Evolutionary conservation across 2,113 vertebrate species (phyloP), one percentile per base, ranked within the genome.

Genomic region (Cryptomyrus ogoouensis): DNA sequence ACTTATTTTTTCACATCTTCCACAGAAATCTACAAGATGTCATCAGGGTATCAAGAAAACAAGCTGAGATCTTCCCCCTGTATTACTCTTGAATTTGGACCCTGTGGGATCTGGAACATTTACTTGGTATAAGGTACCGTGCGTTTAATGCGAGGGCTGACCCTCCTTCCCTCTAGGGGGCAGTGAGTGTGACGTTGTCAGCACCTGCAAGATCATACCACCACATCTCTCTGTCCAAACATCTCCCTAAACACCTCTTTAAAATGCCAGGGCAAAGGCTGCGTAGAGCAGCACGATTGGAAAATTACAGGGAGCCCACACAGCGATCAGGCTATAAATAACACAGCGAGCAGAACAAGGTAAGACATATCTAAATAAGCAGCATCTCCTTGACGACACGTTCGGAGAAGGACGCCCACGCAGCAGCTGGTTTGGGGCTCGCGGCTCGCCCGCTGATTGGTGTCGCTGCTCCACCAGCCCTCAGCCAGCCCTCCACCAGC

Each of bases 301-400:
- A 93, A 92, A 93, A 92, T 90, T 91, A 91, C 91, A 91, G 91
- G 90, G 88, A 92, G 90, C 90, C 80, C 85, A 93, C 90, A 89
- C 89, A 90, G 91, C 91, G 91, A 89, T 56, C 70, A 74, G 89
- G 89, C 91, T 94, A 94, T 94, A 95, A 94, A 94, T 94, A 95
- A 93, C 89, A 49, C 62, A 92, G 91, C 58, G 86, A 90, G 91
- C 90, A 87, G 88, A 94, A 93, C 91, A 91, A 93, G 94, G 90
- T 89, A 90, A 91, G 90, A 94, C 93, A 93, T 93, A 94, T 94
- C 94, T 94, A 94, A 94, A 94, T 93, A 95, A 92, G 92, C 92
- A 91, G 84, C 52, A 93, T 95, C 94, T 95, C 94, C 93, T 93
- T 94, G 94, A 94, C 94, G 88, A 95, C 94, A 91, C 91, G 92